Percentiles rank a stretch among this genome's conserved stretches.
These are phyloP conservation scores for Varanus salvator DNA, from an alignment of 2,113 vertebrate genomes.

Conservation along the genomic window DNA sequence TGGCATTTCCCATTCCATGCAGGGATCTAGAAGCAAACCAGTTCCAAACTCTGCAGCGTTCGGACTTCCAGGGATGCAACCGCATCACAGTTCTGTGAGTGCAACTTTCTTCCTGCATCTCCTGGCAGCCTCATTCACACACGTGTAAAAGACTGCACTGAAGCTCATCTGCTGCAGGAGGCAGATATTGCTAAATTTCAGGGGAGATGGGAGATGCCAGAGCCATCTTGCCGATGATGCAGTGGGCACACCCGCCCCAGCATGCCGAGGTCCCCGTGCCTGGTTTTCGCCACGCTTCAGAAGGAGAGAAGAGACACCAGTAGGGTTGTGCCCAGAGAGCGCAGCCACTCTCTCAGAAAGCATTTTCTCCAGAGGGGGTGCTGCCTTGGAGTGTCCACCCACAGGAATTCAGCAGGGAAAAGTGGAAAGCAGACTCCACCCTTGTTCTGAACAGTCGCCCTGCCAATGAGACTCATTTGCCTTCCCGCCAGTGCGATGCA, in stretches of 20 bases:
- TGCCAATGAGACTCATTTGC: background rate
- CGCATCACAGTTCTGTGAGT: slow-evolving; percentile 75
- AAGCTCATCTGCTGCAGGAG: too few species aligned
- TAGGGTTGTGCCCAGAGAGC: background rate
- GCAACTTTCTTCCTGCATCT: background rate
- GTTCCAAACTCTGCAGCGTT: slow-evolving; percentile 52
- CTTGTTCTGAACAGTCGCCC: too few species aligned
- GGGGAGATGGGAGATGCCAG: too few species aligned
- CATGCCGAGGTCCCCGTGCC: too few species aligned
- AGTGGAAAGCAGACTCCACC: background rate
- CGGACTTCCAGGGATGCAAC: slow-evolving; percentile 63
- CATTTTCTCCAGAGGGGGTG: background rate
- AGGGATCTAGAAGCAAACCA: slow-evolving; percentile 76
- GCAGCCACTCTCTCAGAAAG: background rate
- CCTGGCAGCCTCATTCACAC: too few species aligned
- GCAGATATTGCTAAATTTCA: too few species aligned
- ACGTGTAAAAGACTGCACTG: too few species aligned
- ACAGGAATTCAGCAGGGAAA: background rate
- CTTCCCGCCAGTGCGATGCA: fast-evolving
- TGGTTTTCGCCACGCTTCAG: background rate
- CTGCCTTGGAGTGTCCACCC: background rate
- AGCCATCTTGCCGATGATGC: too few species aligned
- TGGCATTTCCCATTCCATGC: background rate
- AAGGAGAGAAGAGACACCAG: background rate
- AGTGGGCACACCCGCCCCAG: too few species aligned